These are phyloP conservation scores for Crotalus horridus DNA, from an alignment of 2,113 vertebrate genomes.

Conservation along the genomic window DNA sequence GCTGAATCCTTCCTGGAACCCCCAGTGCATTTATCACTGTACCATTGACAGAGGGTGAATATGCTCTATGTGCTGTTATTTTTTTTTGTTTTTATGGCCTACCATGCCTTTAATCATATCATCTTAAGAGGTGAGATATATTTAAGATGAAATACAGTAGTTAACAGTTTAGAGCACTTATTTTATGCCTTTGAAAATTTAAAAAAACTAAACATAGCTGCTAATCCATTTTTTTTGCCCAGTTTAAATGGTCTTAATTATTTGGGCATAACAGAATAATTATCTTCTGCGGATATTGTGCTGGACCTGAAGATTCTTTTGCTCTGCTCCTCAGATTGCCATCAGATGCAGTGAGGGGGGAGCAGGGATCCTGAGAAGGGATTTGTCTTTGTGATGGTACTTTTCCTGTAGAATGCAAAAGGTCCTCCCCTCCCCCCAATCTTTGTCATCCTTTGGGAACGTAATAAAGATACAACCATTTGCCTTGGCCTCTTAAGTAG, in stretches of 20 bases:
- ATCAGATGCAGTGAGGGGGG: not conserved
- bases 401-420: not conserved
- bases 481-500: not conserved
- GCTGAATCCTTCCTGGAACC: not conserved
- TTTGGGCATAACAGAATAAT: not conserved
- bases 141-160: not conserved
- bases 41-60: not conserved
- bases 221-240: not conserved
- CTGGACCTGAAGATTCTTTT: not conserved
- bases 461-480: not conserved
- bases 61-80: not conserved
- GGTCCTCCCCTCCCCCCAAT: no score
- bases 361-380: not conserved
- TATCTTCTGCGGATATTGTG: not conserved
- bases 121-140: not conserved
- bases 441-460: not conserved
- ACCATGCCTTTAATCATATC: not conserved
- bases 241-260: not conserved
- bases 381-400: not conserved
- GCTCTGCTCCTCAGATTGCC: no score
- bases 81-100: not conserved
- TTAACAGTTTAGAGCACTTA: not conserved
- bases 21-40: not conserved
- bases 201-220: not conserved
- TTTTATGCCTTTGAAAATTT: not conserved